Conservation (phyloP, 2,797 vertebrate species). For the Hybognathus amarus region DNA sequence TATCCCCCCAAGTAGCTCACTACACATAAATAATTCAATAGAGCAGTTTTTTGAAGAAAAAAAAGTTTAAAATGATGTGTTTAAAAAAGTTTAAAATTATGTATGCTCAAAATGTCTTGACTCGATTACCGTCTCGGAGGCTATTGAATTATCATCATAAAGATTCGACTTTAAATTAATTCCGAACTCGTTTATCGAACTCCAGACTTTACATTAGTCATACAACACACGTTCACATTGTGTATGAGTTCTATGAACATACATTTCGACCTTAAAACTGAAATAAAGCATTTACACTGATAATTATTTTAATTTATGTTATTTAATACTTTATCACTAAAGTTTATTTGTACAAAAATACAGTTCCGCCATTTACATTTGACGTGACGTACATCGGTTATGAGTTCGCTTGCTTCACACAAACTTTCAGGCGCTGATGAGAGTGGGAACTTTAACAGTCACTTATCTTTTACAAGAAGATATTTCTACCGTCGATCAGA, state of each 20-base stretch:
- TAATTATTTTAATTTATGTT: background rate
- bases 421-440: conserved; percentile 15
- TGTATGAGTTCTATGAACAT: no score
- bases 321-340: no score
- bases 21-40: background rate
- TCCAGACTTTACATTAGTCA: no score
- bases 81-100: background rate
- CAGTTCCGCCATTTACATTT: background rate
- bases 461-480: background rate
- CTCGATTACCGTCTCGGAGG: background rate
- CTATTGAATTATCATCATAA: background rate
- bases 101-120: background rate
- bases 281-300: background rate
- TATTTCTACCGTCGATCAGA: background rate
- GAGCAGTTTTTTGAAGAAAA: background rate
- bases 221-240: no score
- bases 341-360: conserved; percentile 3
- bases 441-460: conserved; percentile 29
- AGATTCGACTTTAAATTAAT: no score
- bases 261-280: no score
- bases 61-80: background rate
- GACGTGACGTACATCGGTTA: no score
- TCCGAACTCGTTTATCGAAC: no score
- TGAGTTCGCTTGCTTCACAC: conserved; percentile 13
- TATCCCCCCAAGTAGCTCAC: background rate